phyloP scores from a whole-genome alignment of 2,113 vertebrate species.

The Crotalus horridus region DNA sequence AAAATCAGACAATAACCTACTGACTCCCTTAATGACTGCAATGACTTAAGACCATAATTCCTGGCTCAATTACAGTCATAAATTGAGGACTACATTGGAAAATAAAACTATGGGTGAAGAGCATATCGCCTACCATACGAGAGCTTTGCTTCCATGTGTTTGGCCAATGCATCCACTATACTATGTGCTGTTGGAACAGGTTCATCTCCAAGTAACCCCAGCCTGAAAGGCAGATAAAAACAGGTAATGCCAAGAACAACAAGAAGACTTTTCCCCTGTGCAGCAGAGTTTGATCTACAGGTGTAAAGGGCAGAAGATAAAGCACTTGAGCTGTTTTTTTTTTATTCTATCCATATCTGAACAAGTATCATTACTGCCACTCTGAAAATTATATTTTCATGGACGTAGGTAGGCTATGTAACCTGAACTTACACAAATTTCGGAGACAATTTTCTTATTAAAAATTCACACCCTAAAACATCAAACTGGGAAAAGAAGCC shows the following conservation, averaged over 20 bases:
- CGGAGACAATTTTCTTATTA: background rate
- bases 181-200: conserved; percentile 80
- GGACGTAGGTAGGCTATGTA: background rate
- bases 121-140: conserved; percentile 78
- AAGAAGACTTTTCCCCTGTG: background rate
- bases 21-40: background rate
- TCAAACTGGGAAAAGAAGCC: background rate
- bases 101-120: background rate
- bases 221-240: conserved; percentile 66
- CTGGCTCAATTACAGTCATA: background rate
- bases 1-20: background rate
- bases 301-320: background rate
- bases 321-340: no score
- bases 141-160: conserved; percentile 85
- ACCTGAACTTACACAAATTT: background rate
- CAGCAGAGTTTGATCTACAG: background rate
- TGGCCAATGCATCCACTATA: conserved; percentile 81
- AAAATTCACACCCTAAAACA: background rate
- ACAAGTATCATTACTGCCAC: background rate
- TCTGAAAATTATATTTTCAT: background rate
- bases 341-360: background rate
- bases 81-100: background rate
- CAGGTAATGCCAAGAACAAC: background rate
- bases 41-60: background rate
- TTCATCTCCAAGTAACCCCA: conserved; percentile 86